Base-by-base conservation (phyloP, 2,888 invertebrate species). In the Cotesia congregata region DNA sequence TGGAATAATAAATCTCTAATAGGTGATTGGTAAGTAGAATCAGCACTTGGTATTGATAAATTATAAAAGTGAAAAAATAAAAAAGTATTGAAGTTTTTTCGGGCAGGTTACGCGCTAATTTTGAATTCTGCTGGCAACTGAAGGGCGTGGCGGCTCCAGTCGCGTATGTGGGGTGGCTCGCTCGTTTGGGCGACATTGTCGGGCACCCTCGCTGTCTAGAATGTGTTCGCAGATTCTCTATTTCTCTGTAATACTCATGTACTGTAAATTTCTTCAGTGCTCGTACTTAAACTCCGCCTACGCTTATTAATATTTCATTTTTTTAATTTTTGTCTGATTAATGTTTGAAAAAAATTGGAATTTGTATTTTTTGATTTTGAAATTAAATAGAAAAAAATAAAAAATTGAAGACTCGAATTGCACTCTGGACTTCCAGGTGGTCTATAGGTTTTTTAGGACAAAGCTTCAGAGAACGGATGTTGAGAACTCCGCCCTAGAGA, bases 121-220 rank as follows among this genome's bases (percentile, higher is more conserved):
- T 86, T 85, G 84, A 82, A 86, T 85, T 86, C 84, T 81, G 84
- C 82, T 83, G 82, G 84, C 84, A 84, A 79, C 81, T 82, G 30
- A 83, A 85, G 86, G 86, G 86, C 86, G 87, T 87, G 87, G 86
- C 86, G 80, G 82, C 12, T 12, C 4, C 9, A 73, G 82, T 81
- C 83, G 84, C 83, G 83, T 30, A 30, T 85, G 83, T 83, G 82
- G 85, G 84, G 86, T 83, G 83, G 83, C 82, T 77, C 81, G 85
- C 85, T 86, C 86, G 86, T 87, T 87, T 87, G 85, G 80, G 84
- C 84, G 85, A 86, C 86, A 86, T 86, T 87, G 87, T 87, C 85
- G 85, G 72, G 84, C 83, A 83, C 85, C 85, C 83, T 82, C 80
- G 77, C 78, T 50, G 38, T 41, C 39, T 64, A 17, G 20, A 70